Percentiles rank a stretch among this genome's conserved stretches.
These are phyloP conservation scores for Diadema setosum DNA, from an alignment of 35 echinoderm and acorn worm species.

Conservation along the genomic window DNA sequence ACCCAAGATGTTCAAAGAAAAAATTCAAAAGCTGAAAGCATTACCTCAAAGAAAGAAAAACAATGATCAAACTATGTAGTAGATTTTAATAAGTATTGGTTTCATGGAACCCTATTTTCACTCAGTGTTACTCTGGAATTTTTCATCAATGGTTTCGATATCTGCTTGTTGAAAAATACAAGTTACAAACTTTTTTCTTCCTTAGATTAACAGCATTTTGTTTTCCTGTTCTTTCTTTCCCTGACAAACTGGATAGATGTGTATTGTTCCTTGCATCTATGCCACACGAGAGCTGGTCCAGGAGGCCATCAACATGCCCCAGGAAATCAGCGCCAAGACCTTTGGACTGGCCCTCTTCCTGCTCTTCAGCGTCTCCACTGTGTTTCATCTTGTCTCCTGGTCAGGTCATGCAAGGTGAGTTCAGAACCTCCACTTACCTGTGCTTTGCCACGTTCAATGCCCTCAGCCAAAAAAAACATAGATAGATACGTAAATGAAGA, in stretches of 20 bases:
- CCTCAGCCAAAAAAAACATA: not conserved
- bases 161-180: too few species aligned
- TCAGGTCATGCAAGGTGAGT: not conserved
- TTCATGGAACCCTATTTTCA: too few species aligned
- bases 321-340: constrained; percentile 53
- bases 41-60: too few species aligned
- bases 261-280: constrained; percentile 70
- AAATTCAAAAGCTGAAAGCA: too few species aligned
- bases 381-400: constrained; percentile 68
- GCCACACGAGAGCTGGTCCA: constrained; percentile 41
- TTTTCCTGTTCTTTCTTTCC: not conserved
- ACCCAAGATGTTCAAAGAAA: too few species aligned
- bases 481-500: too few species aligned
- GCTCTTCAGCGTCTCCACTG: constrained; percentile 83
- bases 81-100: too few species aligned
- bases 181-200: too few species aligned
- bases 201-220: not conserved
- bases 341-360: constrained; percentile 60
- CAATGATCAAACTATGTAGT: too few species aligned
- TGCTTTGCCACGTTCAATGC: not conserved
- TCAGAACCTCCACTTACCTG: not conserved
- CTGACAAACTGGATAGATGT: constrained; percentile 23
- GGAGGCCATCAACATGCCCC: constrained; percentile 36
- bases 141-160: too few species aligned
- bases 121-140: too few species aligned